These are phyloP conservation scores for Gymnobelideus leadbeateri DNA, from an alignment of 2,113 vertebrate genomes.

Conservation along the genomic window DNA sequence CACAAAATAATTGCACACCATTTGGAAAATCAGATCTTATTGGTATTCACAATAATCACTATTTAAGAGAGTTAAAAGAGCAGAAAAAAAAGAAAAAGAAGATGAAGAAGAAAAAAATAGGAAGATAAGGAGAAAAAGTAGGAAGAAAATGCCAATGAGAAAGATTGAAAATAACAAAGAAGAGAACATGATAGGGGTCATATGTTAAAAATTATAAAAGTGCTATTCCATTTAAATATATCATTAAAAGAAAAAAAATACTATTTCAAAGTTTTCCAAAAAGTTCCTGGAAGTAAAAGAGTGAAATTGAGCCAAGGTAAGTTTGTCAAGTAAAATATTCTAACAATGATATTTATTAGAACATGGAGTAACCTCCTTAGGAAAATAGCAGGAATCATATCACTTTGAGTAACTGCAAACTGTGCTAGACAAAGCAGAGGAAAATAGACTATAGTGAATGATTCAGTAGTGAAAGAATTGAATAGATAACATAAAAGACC, in stretches of 20 bases:
- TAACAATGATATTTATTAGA: not conserved
- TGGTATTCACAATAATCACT: not conserved
- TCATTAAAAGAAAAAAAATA: not conserved
- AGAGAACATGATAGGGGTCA: not conserved
- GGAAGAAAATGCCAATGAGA: not conserved
- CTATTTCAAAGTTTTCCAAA: not conserved
- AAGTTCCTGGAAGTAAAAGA: not conserved
- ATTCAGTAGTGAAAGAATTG: not conserved
- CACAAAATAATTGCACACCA: not conserved
- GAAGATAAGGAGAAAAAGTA: not conserved
- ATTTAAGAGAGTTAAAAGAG: not conserved
- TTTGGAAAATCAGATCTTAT: not conserved
- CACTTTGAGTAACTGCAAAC: conserved; percentile 14
- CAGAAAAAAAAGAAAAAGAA: not conserved
- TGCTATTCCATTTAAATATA: not conserved
- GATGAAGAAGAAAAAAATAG: not conserved
- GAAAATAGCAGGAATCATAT: not conserved
- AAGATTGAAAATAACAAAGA: conserved; percentile 3
- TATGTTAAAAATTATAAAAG: conserved; percentile 24
- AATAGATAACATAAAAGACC: not conserved
- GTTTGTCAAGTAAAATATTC: conserved; percentile 7
- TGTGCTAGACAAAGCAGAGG: not conserved
- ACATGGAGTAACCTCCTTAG: not conserved
- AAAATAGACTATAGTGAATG: not conserved
- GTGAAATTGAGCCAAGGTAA: not conserved